Evolutionary conservation across 2,113 vertebrate genomes (phyloP), one percentile per base, ranked within the genome.

Genomic region (Poicephalus meyeri): DNA sequence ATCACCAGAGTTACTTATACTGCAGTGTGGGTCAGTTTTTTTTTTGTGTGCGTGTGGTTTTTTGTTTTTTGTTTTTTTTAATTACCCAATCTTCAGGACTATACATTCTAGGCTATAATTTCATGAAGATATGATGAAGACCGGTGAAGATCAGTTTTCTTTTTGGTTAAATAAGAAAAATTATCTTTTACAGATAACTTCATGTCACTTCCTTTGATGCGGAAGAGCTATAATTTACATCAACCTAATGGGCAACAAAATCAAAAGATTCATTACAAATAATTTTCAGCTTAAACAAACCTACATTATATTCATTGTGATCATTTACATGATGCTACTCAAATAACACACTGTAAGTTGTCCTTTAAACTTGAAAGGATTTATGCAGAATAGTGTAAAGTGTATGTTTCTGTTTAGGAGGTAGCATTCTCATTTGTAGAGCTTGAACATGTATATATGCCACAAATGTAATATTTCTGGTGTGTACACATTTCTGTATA

Each of bases 361-460:
- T 44, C 9, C 2, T 52, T 88, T 31, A 81, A 77, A 55, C 13
- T 44, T 6, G 0, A 44, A 76, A 83, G 7, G 6, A 20, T 78
- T 81, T 79, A 17, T 35, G 25, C 10, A 35, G 42, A 52, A 26
- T 17, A 44, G 15, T 35, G 13, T 5, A 14, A 12, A 76, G 3
- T 16, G 12, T 18, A 3, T 42, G 21, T 73, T 69, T 84, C 21
- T 78, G 9, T 65, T 68, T 49, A 68, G 42, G n/a, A 41, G 11
- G 7, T 2, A 71, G 28, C 6, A 55, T 33, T 41, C 11, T 61
- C 25, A 25, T 56, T 78, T 74, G 4, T 18, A 6, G n/a, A 73
- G 13, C 1, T 2, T 11, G 14, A 69, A 60, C 6, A 33, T 1
- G 4, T 11, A n/a, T 13, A 56, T 28, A 26, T 4, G 33, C 6